Evolutionary conservation across 1,140 invertebrate species (phyloP), one percentile per base, ranked within the genome.

Genomic region (Drosophila santomea): DNA sequence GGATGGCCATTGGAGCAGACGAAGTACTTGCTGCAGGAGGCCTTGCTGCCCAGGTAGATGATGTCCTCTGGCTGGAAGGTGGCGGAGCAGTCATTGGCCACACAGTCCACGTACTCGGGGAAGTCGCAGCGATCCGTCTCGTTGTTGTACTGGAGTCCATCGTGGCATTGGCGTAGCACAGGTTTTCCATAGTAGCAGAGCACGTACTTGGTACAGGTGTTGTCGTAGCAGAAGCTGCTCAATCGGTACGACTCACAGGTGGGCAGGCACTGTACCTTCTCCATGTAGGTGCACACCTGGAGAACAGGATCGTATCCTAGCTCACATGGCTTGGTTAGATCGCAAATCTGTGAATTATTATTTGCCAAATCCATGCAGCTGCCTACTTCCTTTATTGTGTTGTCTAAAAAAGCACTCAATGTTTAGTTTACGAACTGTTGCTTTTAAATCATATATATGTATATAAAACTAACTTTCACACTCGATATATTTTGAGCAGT

Each of bases 81-180:
- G 5, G 60, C 50, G 7, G 74, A 81, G 36, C 83, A 88, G 12
- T 85, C 38, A 58, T 88, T 85, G 36, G 80, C 68, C n/a, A 88
- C 83, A 45, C 83, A 88, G 48, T 88, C 83, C 14, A 88, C 83
- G 45, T 66, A 76, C 61, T 85, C 54, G 5, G 83, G 68, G 15
- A 79, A 88, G 75, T 88, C 83, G 8, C 83, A 88, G 41, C 83
- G 83, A 56, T 88, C 80, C 4, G 83, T 88, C 2, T 41, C 44
- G 7, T 74, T 60, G 56, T 88, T 88, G 38, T 85, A 88, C 15
- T 88, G 83, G 3, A 88, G 57, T 5, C 69, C 56, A 48, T 84
- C 80, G 14, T 62, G 59, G 48, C 83, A 88, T 25, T 79, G 32
- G 7, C 81, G 61, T 8, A 88, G 36, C 2, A 88, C 81, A 4